phyloP scores from a whole-genome alignment of 2,888 invertebrate genomes.

The Diadromus collaris region DNA sequence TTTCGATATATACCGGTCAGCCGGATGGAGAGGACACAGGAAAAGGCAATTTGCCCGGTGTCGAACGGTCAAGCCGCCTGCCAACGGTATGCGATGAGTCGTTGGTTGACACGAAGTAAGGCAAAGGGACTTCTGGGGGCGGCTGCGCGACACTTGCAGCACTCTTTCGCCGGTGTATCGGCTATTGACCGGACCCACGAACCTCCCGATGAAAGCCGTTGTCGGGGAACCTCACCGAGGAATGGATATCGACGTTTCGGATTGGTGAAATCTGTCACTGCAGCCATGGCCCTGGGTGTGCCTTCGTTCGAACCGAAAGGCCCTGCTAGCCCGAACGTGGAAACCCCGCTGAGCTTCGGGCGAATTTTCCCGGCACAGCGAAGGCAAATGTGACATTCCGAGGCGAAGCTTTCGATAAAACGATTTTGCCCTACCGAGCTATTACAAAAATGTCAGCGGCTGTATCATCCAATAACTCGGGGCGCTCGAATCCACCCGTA shows the following conservation, averaged over 20 bases:
- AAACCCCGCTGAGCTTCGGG: background rate
- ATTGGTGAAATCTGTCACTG: slow-evolving; percentile 21
- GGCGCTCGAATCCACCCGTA: background rate
- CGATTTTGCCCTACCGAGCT: background rate
- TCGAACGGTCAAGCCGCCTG: background rate
- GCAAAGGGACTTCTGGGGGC: slow-evolving; percentile 27
- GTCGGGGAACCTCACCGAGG: slow-evolving; percentile 37
- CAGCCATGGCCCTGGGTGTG: background rate
- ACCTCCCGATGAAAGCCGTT: slow-evolving; percentile 35
- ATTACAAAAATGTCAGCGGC: background rate
- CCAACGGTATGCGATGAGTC: slow-evolving; percentile 39
- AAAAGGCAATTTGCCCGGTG: slow-evolving; percentile 17
- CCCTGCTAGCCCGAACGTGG: background rate
- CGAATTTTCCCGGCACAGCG: background rate
- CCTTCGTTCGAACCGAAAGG: background rate
- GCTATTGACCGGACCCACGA: slow-evolving; percentile 24
- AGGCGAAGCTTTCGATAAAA: slow-evolving; percentile 8
- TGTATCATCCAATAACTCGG: slow-evolving; percentile 7
- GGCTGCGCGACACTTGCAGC: slow-evolving; percentile 21
- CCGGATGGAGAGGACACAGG: slow-evolving; percentile 25
- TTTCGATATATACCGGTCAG: slow-evolving; percentile 20
- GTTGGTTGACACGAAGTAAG: slow-evolving; percentile 22
- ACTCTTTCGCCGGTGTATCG: slow-evolving; percentile 11
- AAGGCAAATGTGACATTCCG: background rate
- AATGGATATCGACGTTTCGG: slow-evolving; percentile 53